These are phyloP conservation scores for Monochamus saltuarius DNA, from an alignment of 1,140 invertebrate species.

Conservation along the genomic window DNA sequence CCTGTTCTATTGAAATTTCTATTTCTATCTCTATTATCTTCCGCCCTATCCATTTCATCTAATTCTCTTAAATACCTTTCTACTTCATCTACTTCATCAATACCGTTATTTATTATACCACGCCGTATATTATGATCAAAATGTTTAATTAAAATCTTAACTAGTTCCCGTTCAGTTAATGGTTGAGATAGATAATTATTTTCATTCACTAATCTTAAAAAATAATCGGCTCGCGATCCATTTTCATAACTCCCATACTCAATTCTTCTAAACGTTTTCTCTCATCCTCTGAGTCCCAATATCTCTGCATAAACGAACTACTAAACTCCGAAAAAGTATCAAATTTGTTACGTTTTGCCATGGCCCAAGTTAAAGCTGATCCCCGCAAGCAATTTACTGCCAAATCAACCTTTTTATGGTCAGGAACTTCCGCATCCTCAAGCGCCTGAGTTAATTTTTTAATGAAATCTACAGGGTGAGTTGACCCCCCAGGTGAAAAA, in stretches of 20 bases:
- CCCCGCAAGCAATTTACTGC: too few relatives aligned
- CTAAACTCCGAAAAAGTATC: background rate
- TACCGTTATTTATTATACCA: conserved; percentile 6
- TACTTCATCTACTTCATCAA: conserved; percentile 5
- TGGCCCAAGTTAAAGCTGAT: background rate
- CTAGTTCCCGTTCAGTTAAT: too few relatives aligned
- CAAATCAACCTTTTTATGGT: too few relatives aligned
- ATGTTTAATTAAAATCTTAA: background rate
- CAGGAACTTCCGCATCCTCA: too few relatives aligned
- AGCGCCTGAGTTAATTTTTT: too few relatives aligned
- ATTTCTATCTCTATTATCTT: background rate
- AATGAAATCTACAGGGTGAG: too few relatives aligned
- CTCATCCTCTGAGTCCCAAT: background rate
- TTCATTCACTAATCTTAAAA: background rate
- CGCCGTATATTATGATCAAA: conserved; percentile 1
- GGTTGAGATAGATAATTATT: too few relatives aligned
- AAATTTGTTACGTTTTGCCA: background rate
- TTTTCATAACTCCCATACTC: background rate
- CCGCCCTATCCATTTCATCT: background rate
- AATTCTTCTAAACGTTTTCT: background rate
- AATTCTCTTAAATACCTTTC: conserved; percentile 1
- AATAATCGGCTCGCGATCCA: background rate
- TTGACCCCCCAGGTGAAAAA: too few relatives aligned
- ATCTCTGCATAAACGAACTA: background rate
- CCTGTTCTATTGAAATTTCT: background rate